phyloP scores from a whole-genome alignment of 1,140 invertebrate species.

The Oscheius sp. region DNA sequence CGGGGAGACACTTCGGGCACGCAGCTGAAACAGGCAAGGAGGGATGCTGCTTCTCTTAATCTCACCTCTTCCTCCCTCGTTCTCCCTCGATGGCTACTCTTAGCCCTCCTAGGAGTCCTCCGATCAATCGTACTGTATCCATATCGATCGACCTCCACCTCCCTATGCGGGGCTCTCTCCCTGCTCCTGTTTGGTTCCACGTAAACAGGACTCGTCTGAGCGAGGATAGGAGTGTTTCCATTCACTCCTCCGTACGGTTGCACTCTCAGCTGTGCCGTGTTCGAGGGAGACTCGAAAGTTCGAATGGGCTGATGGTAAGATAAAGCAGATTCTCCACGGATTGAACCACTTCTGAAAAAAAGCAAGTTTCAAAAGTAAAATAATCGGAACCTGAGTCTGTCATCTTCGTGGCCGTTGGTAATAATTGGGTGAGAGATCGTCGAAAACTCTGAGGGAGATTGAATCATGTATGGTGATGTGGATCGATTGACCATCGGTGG shows the following conservation, averaged over 20 bases:
- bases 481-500: background rate
- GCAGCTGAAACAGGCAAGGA: background rate
- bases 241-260: background rate
- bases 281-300: background rate
- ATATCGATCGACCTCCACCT: background rate
- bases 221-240: background rate
- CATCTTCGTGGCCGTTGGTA: background rate
- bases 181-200: conserved; percentile 12
- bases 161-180: conserved; percentile 3
- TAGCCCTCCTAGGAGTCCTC: background rate
- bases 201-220: conserved; percentile 6
- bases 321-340: background rate
- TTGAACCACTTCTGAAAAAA: no score
- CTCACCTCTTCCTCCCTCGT: background rate
- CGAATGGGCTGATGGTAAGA: background rate
- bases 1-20: background rate
- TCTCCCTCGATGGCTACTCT: background rate
- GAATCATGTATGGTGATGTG: conserved; percentile 4
- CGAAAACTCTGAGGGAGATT: background rate
- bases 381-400: background rate
- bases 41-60: background rate
- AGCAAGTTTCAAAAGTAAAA: background rate
- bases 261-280: background rate
- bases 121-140: background rate
- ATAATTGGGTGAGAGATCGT: conserved; percentile 12